Base-by-base conservation (phyloP, 2,113 vertebrate species). In the Coregonus clupeaformis region DNA sequence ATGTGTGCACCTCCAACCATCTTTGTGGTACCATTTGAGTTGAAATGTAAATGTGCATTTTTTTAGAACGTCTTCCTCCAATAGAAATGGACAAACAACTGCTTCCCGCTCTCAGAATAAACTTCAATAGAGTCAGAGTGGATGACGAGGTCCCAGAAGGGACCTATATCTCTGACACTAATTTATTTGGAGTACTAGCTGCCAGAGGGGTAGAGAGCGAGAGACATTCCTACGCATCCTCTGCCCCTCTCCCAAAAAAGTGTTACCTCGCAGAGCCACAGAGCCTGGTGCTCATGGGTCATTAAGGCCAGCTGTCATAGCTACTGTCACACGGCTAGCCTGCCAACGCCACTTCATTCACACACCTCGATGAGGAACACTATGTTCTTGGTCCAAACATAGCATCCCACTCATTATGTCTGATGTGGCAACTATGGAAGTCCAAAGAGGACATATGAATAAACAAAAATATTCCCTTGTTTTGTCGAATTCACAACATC, bases 241-340 rank as follows among this genome's bases (percentile, higher is more conserved):
- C 52, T 68, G 1, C 57, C 80, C 29, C 79, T 29, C 52, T 1
- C 77, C 82, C 75, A 79, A 32, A 77, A 76, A 84, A 84, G 70
- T 85, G 73, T 88, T 85, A 79, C 82, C 83, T 83, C 85, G 16
- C 65, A 80, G 79, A 80, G 84, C 82, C 77, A 16, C 55, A 42
- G 9, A 42, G 36, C 30, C 82, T 60, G 84, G 81, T 77, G 79
- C 85, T 83, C 85, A 42, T 32, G 79, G 88, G 90, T 90, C 88
- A 89, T 91, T 91, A 90, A 81, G 72, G 80, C 85, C 69, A 89
- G 84, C 87, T 88, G 87, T 91, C 90, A 89, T 71, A 57, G 81
- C 75, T 80, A 83, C 88, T 90, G 89, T 89, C 88, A 89, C 86
- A 78, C 30, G 64, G 82, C 73, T 79, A 74, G 84, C 84, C 85